Evolutionary conservation across 2,888 invertebrate genomes (phyloP).

Genomic region (Nebria brevicollis): DNA sequence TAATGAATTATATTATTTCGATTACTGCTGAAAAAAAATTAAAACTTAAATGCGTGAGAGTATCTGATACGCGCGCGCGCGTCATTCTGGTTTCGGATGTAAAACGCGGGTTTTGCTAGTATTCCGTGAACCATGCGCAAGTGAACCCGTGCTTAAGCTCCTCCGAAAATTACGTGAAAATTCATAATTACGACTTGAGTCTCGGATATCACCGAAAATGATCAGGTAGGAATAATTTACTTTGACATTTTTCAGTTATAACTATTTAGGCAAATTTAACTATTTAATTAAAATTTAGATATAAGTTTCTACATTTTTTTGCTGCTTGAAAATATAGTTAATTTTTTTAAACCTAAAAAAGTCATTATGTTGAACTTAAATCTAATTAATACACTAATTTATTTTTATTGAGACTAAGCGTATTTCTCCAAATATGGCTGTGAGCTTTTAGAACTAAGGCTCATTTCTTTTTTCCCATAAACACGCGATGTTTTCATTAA

Average conservation of each 20-base stretch:
- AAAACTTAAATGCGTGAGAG: not conserved
- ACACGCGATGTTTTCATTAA: not conserved
- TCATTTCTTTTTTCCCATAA: not conserved
- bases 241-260: no score
- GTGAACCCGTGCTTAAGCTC: conserved; percentile 9
- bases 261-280: no score
- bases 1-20: not conserved
- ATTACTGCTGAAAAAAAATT: not conserved
- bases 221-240: not conserved
- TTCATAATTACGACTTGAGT: not conserved
- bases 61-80: conserved; percentile 24
- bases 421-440: not conserved
- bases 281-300: no score
- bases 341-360: no score
- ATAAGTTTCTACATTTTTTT: no score
- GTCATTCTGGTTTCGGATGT: conserved; percentile 19
- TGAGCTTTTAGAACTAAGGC: not conserved
- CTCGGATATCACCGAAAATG: conserved; percentile 8
- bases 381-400: not conserved
- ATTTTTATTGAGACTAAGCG: not conserved
- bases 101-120: conserved; percentile 19
- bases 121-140: conserved; percentile 31
- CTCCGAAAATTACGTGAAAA: conserved; percentile 10
- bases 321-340: no score
- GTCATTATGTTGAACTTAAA: not conserved